Evolutionary conservation across 1,140 invertebrate genomes (phyloP).

Genomic region (Aphidius ervi): DNA sequence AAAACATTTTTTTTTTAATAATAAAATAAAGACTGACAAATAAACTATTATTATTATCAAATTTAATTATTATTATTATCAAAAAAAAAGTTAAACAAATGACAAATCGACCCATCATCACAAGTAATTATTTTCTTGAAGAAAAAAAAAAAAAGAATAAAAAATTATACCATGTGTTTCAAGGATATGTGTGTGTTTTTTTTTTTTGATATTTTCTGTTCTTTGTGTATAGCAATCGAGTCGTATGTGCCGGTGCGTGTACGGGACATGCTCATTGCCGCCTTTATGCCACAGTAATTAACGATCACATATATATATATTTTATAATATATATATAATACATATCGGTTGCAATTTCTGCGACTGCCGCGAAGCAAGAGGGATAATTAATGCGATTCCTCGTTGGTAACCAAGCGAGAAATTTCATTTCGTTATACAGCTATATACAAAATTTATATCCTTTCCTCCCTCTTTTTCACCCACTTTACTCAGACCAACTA

Average conservation of each 20-base stretch:
- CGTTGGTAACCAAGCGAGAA: slow-evolving; percentile 19
- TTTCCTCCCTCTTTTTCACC: neutral
- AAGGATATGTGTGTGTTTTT: too few species aligned
- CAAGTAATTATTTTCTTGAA: too few species aligned
- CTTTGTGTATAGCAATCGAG: too few species aligned
- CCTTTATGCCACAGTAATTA: slow-evolving; percentile 18
- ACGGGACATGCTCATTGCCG: neutral
- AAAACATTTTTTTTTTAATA: neutral
- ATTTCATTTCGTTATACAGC: slow-evolving; percentile 16
- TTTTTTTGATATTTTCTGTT: too few species aligned
- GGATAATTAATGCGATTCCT: slow-evolving; percentile 23
- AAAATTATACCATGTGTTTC: too few species aligned
- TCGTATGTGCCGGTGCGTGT: too few species aligned
- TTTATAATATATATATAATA: neutral
- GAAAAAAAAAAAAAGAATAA: too few species aligned
- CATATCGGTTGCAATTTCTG: slow-evolving; percentile 21
- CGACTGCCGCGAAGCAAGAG: slow-evolving; percentile 9
- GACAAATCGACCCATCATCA: too few species aligned
- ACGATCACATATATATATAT: slow-evolving; percentile 13
- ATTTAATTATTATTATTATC: too few species aligned
- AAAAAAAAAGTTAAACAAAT: too few species aligned
- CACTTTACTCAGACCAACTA: neutral
- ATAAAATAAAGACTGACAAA: too few species aligned
- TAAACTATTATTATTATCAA: too few species aligned
- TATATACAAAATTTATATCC: neutral